phyloP scores from a whole-genome alignment of 2,113 vertebrate species.

The Oryzias celebensis region DNA sequence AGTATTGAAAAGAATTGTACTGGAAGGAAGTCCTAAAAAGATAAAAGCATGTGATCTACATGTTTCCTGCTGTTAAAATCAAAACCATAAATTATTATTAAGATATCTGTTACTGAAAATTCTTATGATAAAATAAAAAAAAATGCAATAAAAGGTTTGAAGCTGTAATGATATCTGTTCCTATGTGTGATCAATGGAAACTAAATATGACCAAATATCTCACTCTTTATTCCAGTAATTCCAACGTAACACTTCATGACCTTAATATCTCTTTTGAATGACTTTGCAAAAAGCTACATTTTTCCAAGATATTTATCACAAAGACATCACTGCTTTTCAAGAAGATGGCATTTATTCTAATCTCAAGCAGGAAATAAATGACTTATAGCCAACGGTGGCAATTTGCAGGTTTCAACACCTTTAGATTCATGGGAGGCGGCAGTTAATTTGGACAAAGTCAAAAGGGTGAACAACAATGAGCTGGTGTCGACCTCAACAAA shows the following conservation, averaged over 20 bases:
- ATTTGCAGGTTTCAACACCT: not conserved
- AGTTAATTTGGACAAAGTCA: not conserved
- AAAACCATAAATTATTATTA: too few species aligned
- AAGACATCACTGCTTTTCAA: conserved; percentile 37
- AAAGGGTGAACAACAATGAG: not conserved
- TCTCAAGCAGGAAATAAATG: conserved; percentile 65
- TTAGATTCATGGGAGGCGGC: not conserved
- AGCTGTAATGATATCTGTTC: too few species aligned
- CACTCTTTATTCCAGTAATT: conserved; percentile 17
- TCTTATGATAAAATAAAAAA: too few species aligned
- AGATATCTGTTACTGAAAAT: too few species aligned
- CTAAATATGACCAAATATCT: not conserved
- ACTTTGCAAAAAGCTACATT: conserved; percentile 49
- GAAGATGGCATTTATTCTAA: conserved; percentile 47
- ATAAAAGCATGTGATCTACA: not conserved
- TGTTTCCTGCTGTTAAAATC: too few species aligned
- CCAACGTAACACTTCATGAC: conserved; percentile 39
- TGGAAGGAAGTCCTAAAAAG: not conserved
- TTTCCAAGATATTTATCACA: conserved; percentile 7
- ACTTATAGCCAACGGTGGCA: too few species aligned
- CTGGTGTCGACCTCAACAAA: not conserved
- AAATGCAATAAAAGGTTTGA: too few species aligned
- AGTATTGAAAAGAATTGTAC: conserved; percentile 36
- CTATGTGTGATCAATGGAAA: too few species aligned
- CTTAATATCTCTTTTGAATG: conserved; percentile 37